These are phyloP conservation scores for Strigamia transsilvanica DNA, from an alignment of 2,888 invertebrate species.

Conservation along the genomic window DNA sequence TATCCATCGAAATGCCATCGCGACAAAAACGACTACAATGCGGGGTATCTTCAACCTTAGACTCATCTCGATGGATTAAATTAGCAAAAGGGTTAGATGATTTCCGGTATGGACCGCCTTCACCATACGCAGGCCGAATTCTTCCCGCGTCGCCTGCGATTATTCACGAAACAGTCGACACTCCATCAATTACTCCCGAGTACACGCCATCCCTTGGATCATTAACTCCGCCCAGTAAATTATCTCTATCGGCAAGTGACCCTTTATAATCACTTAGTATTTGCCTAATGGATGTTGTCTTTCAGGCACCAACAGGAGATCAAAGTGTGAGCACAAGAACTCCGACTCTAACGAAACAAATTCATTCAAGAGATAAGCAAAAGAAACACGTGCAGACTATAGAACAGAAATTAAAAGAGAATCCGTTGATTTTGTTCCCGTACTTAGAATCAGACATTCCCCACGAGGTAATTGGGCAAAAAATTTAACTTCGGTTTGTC, in stretches of 20 bases:
- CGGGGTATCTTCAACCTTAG: slow-evolving; percentile 17
- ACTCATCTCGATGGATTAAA: slow-evolving; percentile 46
- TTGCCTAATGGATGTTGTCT: background rate
- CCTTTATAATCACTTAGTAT: no score
- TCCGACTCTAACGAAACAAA: background rate
- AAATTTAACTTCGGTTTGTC: no score
- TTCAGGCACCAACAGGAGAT: background rate
- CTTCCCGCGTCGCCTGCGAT: slow-evolving; percentile 10
- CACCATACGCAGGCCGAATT: background rate
- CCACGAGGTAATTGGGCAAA: background rate
- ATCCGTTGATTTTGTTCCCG: background rate
- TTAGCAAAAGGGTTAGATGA: slow-evolving; percentile 34
- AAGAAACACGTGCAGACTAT: background rate
- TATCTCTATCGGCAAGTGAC: no score
- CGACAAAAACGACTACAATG: background rate
- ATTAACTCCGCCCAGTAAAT: no score
- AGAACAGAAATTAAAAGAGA: background rate
- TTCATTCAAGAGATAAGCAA: background rate
- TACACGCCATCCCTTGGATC: background rate
- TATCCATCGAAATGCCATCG: background rate
- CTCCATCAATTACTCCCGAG: background rate
- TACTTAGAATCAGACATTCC: background rate
- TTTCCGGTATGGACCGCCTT: slow-evolving; percentile 48
- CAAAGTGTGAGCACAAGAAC: background rate
- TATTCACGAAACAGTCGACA: background rate